Evolutionary conservation across 2,797 vertebrate species (phyloP).

Genomic region (Trachops cirrhosus): DNA sequence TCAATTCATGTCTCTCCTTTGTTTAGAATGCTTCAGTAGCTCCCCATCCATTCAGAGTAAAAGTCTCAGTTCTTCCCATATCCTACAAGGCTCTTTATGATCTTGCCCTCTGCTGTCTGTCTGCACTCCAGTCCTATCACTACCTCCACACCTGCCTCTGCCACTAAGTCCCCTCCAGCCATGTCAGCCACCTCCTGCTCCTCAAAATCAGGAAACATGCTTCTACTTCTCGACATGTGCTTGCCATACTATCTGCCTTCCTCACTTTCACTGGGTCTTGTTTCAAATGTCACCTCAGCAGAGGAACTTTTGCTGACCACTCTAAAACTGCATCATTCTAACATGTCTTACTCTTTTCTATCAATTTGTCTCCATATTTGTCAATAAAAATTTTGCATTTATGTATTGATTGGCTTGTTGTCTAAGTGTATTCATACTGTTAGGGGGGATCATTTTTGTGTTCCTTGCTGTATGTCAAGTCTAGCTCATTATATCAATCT

Average conservation of each 20-base stretch:
- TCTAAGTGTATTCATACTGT: background rate
- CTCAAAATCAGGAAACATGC: background rate
- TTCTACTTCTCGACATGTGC: background rate
- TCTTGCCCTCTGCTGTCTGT: background rate
- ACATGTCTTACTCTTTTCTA: background rate
- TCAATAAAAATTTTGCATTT: background rate
- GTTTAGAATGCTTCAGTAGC: background rate
- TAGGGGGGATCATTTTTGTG: background rate
- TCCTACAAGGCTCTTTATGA: background rate
- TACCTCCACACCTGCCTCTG: background rate
- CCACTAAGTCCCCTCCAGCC: background rate
- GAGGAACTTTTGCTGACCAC: background rate
- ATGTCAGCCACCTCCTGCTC: background rate
- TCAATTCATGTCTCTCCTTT: background rate
- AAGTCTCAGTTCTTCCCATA: background rate
- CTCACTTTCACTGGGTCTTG: background rate
- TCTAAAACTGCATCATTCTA: background rate
- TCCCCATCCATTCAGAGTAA: background rate
- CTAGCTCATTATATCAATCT: background rate
- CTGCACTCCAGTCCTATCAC: background rate
- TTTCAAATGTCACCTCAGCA: background rate
- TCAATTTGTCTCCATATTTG: background rate
- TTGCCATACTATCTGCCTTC: background rate
- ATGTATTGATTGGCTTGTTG: background rate
- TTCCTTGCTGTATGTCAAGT: background rate